These are phyloP conservation scores for Andricus curvator DNA, from an alignment of 2,888 invertebrate species.

Conservation along the genomic window DNA sequence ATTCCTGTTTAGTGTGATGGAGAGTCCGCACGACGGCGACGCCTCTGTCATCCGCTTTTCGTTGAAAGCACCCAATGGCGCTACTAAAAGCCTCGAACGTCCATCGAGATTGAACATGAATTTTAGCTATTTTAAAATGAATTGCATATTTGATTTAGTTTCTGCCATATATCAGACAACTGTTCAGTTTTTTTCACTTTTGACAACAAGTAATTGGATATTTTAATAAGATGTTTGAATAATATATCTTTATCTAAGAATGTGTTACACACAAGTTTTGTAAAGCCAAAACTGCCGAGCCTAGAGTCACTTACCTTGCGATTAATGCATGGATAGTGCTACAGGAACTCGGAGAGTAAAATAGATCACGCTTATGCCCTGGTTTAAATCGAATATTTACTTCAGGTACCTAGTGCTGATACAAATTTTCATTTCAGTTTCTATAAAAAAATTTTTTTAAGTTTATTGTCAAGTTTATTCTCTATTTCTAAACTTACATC, in stretches of 20 bases:
- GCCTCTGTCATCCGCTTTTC: conserved; percentile 42
- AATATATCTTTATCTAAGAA: too few relatives aligned
- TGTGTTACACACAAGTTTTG: too few relatives aligned
- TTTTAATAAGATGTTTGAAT: too few relatives aligned
- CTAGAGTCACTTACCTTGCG: conserved; percentile 66
- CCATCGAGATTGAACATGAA: too few relatives aligned
- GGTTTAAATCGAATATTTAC: conserved; percentile 63
- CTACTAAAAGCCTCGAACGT: background rate
- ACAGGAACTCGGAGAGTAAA: conserved; percentile 69
- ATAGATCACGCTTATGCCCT: conserved; percentile 69
- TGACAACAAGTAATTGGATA: too few relatives aligned
- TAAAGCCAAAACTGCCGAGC: conserved; percentile 52
- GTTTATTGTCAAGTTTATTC: too few relatives aligned
- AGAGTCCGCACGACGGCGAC: conserved; percentile 39
- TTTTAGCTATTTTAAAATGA: too few relatives aligned
- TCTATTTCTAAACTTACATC: too few relatives aligned
- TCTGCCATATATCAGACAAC: too few relatives aligned
- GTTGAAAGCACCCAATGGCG: background rate
- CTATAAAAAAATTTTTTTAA: too few relatives aligned
- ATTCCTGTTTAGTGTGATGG: background rate
- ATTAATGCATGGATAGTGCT: conserved; percentile 65
- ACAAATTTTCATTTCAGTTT: background rate
- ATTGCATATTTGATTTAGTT: too few relatives aligned
- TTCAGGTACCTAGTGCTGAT: conserved; percentile 61
- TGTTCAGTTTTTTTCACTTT: too few relatives aligned